Conservation (phyloP, 1,140 invertebrate species). For the Macrostomum lignano region DNA sequence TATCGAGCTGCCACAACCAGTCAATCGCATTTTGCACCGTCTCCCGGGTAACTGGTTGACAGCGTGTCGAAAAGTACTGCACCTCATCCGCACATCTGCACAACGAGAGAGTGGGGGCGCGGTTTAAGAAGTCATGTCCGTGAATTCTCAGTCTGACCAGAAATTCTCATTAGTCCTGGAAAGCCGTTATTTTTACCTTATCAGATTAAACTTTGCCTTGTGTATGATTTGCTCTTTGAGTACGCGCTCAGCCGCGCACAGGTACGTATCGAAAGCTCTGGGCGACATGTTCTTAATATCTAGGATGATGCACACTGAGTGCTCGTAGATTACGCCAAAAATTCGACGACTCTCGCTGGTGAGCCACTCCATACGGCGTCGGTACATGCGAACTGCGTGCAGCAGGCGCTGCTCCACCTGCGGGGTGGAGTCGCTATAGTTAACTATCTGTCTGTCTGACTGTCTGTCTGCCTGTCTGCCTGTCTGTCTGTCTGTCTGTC, state of each 20-base stretch:
- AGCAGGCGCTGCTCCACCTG: slow-evolving; percentile 15
- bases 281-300: slow-evolving; percentile 20
- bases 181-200: slow-evolving; percentile 12
- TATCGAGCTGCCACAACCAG: slow-evolving; percentile 20
- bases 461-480: too few relatives aligned
- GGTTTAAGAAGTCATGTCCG: slow-evolving; percentile 2
- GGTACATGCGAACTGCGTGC: slow-evolving; percentile 17
- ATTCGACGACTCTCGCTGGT: slow-evolving; percentile 22
- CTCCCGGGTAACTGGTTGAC: slow-evolving; percentile 19
- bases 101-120: not conserved
- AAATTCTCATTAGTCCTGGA: not conserved
- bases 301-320: slow-evolving; percentile 17
- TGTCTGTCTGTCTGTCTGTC: too few relatives aligned
- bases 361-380: slow-evolving; percentile 20
- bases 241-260: slow-evolving; percentile 16
- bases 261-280: slow-evolving; percentile 22
- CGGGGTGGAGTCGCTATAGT: too few relatives aligned
- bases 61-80: slow-evolving; percentile 13
- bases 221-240: slow-evolving; percentile 21
- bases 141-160: slow-evolving; percentile 4
- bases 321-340: slow-evolving; percentile 25
- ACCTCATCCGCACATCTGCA: slow-evolving; percentile 20
- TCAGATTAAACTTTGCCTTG: slow-evolving; percentile 22
- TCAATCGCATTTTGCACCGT: slow-evolving; percentile 19
- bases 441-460: too few relatives aligned